Evolutionary conservation across 1,140 invertebrate species (phyloP), one percentile per base, ranked within the genome.

Genomic region (Aphaenogaster ashmeadi): DNA sequence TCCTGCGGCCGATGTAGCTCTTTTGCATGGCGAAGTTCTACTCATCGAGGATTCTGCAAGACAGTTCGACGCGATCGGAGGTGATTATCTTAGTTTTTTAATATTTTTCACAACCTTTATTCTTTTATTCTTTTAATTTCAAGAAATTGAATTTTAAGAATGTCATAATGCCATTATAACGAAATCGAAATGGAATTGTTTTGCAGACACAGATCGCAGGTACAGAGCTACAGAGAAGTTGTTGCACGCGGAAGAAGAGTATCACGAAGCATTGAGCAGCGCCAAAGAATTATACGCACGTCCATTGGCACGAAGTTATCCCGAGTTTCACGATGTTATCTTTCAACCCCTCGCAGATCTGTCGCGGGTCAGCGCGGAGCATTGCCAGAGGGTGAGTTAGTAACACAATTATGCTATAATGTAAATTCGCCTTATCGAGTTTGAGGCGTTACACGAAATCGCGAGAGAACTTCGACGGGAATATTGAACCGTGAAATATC

Each of bases 11-110:
- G 96, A 96, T 50, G 96, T 96, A 8, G 92, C 95, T 21, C 94
- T 96, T 0, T 92, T 97, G 72, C 96, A 97, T 89, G 96, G 96
- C 3, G 97, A 97, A 92, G 96, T 97, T 3, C 89, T 97, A n/a
- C 95, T 97, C 15, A 95, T 97, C 74, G 96, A 97, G 91, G 96
- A 96, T 87, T 95, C 96, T 74, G 96, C 96, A 0, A 93, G 95
- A 33, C 95, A 95, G 72, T 96, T 92, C 89, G 93, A 95, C 87
- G 92, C 94, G 18, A 93, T 95, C 52, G 95, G 95, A 94, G 95
- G 96, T 96, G 91, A 95, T 89, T 90, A 47, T 36, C 18, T 27
- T 66, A 47, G 0, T 21, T 13, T 36, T 67, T 38, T 36, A 33
- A 2, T 18, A 74, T 38, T 52, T 52, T 5, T 36, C 18, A 33